Evolutionary conservation across 2,113 vertebrate genomes (phyloP).

Genomic region (Piaya cayana): DNA sequence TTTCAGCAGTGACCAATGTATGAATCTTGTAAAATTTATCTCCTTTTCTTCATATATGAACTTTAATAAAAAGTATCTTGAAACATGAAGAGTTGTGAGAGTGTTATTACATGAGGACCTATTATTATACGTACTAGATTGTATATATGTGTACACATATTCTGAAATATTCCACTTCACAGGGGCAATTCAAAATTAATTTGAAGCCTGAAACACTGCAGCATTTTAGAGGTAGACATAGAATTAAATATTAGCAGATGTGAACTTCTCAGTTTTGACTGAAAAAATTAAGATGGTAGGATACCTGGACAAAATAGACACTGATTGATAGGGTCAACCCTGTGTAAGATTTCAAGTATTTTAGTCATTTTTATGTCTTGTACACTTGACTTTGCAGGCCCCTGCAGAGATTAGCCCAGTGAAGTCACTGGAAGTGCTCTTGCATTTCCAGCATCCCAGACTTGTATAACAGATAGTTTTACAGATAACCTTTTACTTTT

Average conservation of each 20-base stretch:
- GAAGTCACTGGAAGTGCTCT: not conserved
- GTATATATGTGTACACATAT: fast-evolving
- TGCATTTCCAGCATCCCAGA: not conserved
- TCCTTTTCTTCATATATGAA: not conserved
- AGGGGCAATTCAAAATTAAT: not conserved
- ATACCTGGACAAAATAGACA: not conserved
- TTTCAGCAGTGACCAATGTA: not conserved
- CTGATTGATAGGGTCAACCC: not conserved
- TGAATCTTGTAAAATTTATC: not conserved
- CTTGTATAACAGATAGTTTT: not conserved
- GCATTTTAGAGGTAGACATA: not conserved
- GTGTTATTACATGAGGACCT: not conserved
- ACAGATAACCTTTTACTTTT: not conserved
- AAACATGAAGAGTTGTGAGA: not conserved
- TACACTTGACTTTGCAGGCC: not conserved
- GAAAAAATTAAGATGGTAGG: not conserved
- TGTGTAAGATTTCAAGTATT: not conserved
- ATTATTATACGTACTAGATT: not conserved
- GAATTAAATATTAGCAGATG: not conserved
- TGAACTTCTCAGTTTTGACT: not conserved
- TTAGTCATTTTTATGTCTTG: not conserved
- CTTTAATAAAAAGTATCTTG: not conserved
- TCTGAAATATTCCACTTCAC: not conserved
- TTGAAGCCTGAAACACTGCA: not conserved
- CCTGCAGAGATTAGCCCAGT: not conserved